These are phyloP conservation scores for Watsonalla cultraria DNA, from an alignment of 2,888 invertebrate species.

Conservation along the genomic window DNA sequence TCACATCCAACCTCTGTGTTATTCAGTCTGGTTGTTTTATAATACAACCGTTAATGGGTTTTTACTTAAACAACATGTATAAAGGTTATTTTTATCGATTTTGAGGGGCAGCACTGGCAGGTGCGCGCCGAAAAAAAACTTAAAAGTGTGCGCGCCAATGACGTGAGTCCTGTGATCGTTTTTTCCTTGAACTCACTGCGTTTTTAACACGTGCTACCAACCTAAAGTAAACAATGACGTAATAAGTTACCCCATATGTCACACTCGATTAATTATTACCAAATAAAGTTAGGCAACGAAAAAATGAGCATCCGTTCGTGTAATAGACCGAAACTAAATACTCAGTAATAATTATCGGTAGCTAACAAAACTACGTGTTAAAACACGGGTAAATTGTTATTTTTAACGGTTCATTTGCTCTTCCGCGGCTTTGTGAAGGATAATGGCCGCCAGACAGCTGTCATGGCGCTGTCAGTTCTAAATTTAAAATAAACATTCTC, in stretches of 20 bases:
- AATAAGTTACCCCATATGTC: slow-evolving; percentile 36
- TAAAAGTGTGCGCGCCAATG: slow-evolving; percentile 11
- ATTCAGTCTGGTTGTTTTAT: slow-evolving; percentile 41
- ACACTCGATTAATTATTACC: slow-evolving; percentile 38
- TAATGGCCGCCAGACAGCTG: slow-evolving; percentile 69
- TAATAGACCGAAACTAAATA: slow-evolving; percentile 62
- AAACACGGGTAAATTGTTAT: slow-evolving; percentile 61
- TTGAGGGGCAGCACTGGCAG: slow-evolving; percentile 32
- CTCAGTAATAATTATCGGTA: slow-evolving; percentile 47
- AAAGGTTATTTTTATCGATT: slow-evolving; percentile 47
- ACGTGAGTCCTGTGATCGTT: slow-evolving; percentile 30
- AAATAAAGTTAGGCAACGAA: slow-evolving; percentile 29
- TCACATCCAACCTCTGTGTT: slow-evolving; percentile 13
- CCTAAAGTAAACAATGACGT: slow-evolving; percentile 38
- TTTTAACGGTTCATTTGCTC: slow-evolving; percentile 68
- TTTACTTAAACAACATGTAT: slow-evolving; percentile 51
- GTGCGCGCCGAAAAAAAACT: slow-evolving; percentile 30
- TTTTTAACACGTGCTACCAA: slow-evolving; percentile 60
- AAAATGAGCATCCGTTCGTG: slow-evolving; percentile 21
- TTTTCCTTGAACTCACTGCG: slow-evolving; percentile 26
- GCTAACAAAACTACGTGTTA: slow-evolving; percentile 40
- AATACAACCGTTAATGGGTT: slow-evolving; percentile 57
- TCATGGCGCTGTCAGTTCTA: slow-evolving; percentile 63
- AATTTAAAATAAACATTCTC: slow-evolving; percentile 69
- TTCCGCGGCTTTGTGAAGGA: slow-evolving; percentile 46